Evolutionary conservation across 2,888 invertebrate genomes (phyloP).

Genomic region (Doris montereyensis): DNA sequence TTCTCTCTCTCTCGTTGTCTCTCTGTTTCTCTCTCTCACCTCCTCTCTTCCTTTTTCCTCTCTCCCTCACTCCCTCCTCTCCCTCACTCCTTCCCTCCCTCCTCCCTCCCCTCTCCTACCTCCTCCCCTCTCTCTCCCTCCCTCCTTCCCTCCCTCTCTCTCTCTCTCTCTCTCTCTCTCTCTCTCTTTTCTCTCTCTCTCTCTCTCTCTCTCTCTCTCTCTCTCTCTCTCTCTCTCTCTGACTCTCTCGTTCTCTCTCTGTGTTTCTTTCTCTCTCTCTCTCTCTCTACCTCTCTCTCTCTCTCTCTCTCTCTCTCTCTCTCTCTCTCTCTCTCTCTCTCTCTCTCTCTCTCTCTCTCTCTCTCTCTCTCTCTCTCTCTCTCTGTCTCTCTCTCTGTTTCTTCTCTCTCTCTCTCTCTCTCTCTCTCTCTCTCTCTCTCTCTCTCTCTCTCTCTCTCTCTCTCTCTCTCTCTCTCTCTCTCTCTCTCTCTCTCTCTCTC

Average conservation of each 20-base stretch:
- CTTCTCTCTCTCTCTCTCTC: not conserved
- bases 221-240: not conserved
- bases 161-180: conserved; percentile 25
- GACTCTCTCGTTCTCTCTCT: not conserved
- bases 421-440: not conserved
- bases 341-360: conserved; percentile 22
- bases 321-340: conserved; percentile 11
- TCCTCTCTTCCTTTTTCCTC: not conserved
- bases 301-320: not conserved
- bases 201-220: not conserved
- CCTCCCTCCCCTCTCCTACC: not conserved
- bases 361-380: conserved; percentile 1
- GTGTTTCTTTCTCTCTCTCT: conserved; percentile 9
- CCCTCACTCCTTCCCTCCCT: not conserved
- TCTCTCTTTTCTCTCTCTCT: not conserved
- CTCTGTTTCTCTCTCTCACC: conserved; percentile 22
- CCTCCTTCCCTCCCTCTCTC: not conserved
- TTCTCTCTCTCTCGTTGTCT: conserved; percentile 18
- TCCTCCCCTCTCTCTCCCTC: not conserved
- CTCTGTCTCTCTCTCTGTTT: conserved; percentile 1
- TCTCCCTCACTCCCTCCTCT: not conserved
- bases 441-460: not conserved
- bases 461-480: not conserved
- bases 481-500: no score
- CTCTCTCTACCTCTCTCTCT: not conserved